These are phyloP conservation scores for Myiothlypis chrysogaster DNA, from an alignment of 2,797 vertebrate species.

Conservation along the genomic window DNA sequence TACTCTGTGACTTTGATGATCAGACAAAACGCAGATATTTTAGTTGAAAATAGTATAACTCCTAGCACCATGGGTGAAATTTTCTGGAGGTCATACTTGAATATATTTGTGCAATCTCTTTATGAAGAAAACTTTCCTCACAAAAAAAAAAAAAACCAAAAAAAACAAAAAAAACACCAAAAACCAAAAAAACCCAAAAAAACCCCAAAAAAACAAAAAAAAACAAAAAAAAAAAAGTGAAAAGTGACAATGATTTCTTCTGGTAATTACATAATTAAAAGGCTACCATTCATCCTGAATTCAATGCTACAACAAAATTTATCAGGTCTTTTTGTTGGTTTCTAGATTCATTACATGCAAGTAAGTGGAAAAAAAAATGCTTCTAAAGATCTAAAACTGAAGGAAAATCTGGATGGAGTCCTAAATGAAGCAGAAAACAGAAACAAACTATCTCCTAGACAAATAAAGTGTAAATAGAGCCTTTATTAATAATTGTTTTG, in stretches of 20 bases:
- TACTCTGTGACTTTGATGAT: neutral
- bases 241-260: neutral
- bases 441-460: neutral
- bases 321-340: neutral
- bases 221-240: neutral
- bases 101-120: neutral
- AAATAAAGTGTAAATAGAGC: neutral
- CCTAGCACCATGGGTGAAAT: neutral
- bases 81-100: neutral
- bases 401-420: neutral
- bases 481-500: neutral
- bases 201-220: too few species aligned
- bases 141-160: too few species aligned
- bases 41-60: neutral
- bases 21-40: neutral
- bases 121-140: neutral
- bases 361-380: accelerated
- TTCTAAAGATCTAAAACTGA: neutral
- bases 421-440: neutral
- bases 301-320: neutral
- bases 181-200: too few species aligned
- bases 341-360: neutral
- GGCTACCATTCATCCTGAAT: accelerated
- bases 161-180: too few species aligned
- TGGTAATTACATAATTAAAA: neutral